These are phyloP conservation scores for Actenoides hombroni DNA, from an alignment of 2,113 vertebrate genomes.

Conservation along the genomic window DNA sequence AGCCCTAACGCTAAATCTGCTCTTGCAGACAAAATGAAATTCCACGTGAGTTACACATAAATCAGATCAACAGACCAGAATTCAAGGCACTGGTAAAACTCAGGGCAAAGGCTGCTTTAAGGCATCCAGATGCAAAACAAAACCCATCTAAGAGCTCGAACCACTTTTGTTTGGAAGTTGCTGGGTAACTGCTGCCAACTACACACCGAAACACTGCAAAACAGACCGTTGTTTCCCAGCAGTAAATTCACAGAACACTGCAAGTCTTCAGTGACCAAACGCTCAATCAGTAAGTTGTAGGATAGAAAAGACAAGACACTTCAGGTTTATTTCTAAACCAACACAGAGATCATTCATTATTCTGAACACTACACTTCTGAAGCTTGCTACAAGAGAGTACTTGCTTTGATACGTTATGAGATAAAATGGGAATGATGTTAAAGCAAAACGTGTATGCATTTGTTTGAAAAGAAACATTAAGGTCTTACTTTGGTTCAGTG, in stretches of 20 bases:
- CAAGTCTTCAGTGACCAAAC: not conserved
- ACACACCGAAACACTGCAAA: not conserved
- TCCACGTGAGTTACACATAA: not conserved
- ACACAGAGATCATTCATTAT: not conserved
- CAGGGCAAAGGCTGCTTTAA: not conserved
- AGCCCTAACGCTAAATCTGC: not conserved
- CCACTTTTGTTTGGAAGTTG: not conserved
- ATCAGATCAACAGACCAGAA: not conserved
- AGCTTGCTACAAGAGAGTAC: not conserved
- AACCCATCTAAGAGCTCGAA: not conserved
- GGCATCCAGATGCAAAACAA: not conserved
- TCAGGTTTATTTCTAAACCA: not conserved
- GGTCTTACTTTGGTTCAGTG: not conserved
- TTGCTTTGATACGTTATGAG: not conserved
- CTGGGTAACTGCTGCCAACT: constrained; percentile 17
- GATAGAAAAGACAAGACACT: rapidly evolving
- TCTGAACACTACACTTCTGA: not conserved
- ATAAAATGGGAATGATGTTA: not conserved
- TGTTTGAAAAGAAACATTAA: not conserved
- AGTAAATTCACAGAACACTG: not conserved
- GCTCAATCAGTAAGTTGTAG: not conserved
- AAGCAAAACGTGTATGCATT: not conserved
- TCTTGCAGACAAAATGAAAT: not conserved
- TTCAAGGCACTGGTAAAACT: not conserved
- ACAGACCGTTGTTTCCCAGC: not conserved